phyloP scores from a whole-genome alignment of 2,888 invertebrate species.

The Athalia rosae region DNA sequence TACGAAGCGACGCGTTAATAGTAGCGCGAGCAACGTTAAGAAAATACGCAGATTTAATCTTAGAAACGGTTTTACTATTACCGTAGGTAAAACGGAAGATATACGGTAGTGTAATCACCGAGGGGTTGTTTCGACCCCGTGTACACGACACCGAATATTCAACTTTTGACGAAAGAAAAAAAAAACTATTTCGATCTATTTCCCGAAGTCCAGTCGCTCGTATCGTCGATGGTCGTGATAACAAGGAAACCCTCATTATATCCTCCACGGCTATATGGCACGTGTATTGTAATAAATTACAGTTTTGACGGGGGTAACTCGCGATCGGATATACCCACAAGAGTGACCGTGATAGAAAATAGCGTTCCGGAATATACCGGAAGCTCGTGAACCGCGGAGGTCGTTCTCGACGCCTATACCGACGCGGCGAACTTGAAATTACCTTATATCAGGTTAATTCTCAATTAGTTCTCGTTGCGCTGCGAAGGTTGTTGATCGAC shows the following conservation, averaged over 20 bases:
- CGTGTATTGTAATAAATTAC: too few relatives aligned
- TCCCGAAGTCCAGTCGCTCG: too few relatives aligned
- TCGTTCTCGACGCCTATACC: neutral
- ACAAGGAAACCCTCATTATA: too few relatives aligned
- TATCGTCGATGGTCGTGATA: too few relatives aligned
- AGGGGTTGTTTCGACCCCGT: too few relatives aligned
- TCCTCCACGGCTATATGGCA: too few relatives aligned
- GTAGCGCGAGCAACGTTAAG: slow-evolving; percentile 34
- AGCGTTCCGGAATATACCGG: slow-evolving; percentile 29
- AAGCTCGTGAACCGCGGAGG: slow-evolving; percentile 9
- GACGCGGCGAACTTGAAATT: slow-evolving; percentile 20
- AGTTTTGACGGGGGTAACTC: neutral
- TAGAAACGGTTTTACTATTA: slow-evolving; percentile 30
- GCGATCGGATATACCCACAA: neutral
- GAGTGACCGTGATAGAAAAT: slow-evolving; percentile 8
- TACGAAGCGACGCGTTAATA: slow-evolving; percentile 24
- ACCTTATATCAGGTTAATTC: slow-evolving; percentile 14
- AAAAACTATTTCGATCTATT: too few relatives aligned
- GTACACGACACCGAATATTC: too few relatives aligned
- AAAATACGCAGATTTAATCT: slow-evolving; percentile 44
- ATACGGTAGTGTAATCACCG: too few relatives aligned
- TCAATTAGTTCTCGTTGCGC: slow-evolving; percentile 24
- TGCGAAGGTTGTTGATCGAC: slow-evolving; percentile 10
- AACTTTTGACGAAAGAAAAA: too few relatives aligned
- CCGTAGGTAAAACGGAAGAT: neutral